Conservation (phyloP, 2,113 vertebrate genomes). For the Vidua chalybeata region DNA sequence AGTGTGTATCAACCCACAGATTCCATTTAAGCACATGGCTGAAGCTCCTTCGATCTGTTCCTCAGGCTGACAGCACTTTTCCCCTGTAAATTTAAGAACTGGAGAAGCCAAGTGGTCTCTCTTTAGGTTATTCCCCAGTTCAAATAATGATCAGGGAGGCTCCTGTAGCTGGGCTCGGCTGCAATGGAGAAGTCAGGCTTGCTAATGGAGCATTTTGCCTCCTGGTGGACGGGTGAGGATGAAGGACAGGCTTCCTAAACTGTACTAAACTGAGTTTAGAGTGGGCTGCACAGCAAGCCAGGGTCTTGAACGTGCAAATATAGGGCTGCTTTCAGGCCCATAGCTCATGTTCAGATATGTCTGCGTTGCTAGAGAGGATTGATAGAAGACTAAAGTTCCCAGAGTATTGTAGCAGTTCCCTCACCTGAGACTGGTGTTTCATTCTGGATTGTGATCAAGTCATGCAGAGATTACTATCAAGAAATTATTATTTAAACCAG, state of each 20-base stretch:
- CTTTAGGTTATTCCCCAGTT: slow-evolving; percentile 22
- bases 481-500: not conserved
- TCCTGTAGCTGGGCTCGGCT: not conserved
- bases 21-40: not conserved
- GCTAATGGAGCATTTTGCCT: slow-evolving; percentile 58
- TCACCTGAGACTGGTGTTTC: not conserved
- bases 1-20: not conserved
- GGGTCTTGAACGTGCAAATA: not conserved
- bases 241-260: not conserved
- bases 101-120: not conserved
- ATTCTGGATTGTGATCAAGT: not conserved
- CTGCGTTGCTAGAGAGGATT: not conserved
- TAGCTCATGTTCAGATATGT: not conserved
- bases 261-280: not conserved
- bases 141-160: slow-evolving; percentile 29
- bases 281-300: not conserved
- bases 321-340: not conserved
- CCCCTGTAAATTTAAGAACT: not conserved
- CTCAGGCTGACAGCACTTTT: not conserved
- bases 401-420: not conserved
- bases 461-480: not conserved
- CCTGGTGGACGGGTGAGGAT: slow-evolving; percentile 55
- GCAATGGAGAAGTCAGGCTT: not conserved
- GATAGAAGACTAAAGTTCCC: not conserved
- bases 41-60: not conserved